Base-by-base conservation (phyloP, 2,888 invertebrate genomes). In the Alloplasta piceator region DNA sequence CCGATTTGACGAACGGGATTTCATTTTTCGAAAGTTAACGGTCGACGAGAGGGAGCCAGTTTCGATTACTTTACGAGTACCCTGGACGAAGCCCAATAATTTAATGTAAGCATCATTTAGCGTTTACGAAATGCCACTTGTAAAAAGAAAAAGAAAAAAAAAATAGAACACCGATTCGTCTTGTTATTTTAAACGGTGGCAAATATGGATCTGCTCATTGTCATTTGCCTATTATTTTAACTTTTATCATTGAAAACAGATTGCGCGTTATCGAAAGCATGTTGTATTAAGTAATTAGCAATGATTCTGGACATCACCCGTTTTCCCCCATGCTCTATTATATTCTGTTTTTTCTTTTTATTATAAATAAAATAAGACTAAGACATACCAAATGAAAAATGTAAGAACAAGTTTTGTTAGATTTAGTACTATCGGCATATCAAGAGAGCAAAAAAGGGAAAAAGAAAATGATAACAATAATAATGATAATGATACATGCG, bases 331-430 rank as follows among this genome's bases (percentile, higher is more conserved):
- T 41, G 46, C 36, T 58, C 48, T 26, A 38, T 72, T n/a, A n/a
- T n/a, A n/a, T n/a, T 66, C 84, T 83, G 70, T 86, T 84, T 83
- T 66, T 83, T 26, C 71, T 73, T 50, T 84, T 85, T 83, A 78
- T 83, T 87, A 84, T 80, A 43, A 81, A 61, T 66, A 89, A 87
- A 90, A 89, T 90, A 91, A 91, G 91, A 91, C 91, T 91, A 91
- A 91, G 88, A 91, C 88, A 92, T 92, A 92, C 92, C 91, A 91
- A 91, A 91, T 91, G 90, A 90, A 86, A 91, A 87, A 89, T 87
- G 85, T 89, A 91, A 91, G 87, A 88, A 90, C 88, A 89, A 89
- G 87, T 90, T 91, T 90, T 86, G 87, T 91, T 91, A 91, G 90
- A 84, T 87, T 89, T 83, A 82, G 80, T 87, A 90, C 86, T 90